Percentiles rank a stretch among this genome's conserved stretches.
These are phyloP conservation scores for Falcunculus frontatus DNA, from an alignment of 2,113 vertebrate species.

Conservation along the genomic window DNA sequence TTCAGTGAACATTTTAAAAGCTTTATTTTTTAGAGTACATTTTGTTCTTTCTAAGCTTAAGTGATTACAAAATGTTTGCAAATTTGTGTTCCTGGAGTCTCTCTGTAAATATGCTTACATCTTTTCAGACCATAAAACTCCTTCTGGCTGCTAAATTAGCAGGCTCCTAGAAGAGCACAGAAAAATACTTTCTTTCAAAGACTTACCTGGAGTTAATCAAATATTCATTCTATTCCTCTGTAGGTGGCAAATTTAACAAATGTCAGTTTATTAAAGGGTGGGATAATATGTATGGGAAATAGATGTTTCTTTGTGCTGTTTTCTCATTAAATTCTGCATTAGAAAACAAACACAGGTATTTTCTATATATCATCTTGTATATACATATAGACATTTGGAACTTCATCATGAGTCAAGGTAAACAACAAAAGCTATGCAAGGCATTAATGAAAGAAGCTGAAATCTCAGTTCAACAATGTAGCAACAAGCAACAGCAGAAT, in stretches of 20 bases:
- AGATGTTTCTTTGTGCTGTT: background rate
- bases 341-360: background rate
- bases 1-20: conserved; percentile 31
- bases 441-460: background rate
- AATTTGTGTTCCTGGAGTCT: conserved; percentile 39
- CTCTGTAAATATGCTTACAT: conserved; percentile 10
- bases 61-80: conserved; percentile 44
- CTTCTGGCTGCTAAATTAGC: conserved; percentile 36
- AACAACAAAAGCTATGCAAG: background rate
- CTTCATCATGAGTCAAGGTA: background rate
- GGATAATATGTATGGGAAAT: background rate
- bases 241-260: conserved; percentile 6
- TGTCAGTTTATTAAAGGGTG: background rate
- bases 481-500: background rate
- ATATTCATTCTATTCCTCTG: background rate
- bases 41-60: conserved; percentile 40
- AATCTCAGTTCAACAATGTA: background rate
- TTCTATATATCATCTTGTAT: background rate
- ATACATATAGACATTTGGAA: background rate
- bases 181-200: conserved; percentile 38
- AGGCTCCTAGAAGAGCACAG: background rate
- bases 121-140: conserved; percentile 19
- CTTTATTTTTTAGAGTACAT: conserved; percentile 3
- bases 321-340: conserved; percentile 16
- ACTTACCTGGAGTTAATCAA: background rate